phyloP scores from a whole-genome alignment of 2,888 invertebrate species.

The Apamea epomidion region DNA sequence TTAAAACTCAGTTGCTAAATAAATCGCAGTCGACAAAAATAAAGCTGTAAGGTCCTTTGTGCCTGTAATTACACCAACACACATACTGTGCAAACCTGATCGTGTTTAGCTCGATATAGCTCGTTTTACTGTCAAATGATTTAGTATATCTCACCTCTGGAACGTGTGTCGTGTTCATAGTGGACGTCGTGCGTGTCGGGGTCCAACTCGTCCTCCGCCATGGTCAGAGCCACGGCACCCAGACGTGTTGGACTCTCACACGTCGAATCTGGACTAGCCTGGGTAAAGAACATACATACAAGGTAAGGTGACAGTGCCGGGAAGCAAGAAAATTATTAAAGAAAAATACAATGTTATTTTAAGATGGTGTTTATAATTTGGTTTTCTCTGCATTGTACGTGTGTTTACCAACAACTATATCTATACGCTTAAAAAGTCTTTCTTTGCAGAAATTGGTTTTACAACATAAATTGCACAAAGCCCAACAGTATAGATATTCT shows the following conservation, averaged over 20 bases:
- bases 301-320: not conserved
- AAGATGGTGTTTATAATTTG: not conserved
- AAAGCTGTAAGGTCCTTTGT: no score
- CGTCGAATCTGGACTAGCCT: constrained; percentile 80
- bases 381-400: not conserved
- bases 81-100: no score
- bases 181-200: constrained; percentile 80
- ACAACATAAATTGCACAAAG: no score
- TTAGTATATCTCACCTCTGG: constrained; percentile 75
- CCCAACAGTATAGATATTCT: not conserved
- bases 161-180: constrained; percentile 80
- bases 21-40: no score
- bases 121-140: no score
- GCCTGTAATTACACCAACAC: no score
- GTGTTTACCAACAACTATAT: not conserved
- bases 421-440: not conserved
- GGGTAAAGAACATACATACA: not conserved
- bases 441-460: no score
- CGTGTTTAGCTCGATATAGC: no score
- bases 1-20: no score
- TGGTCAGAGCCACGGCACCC: constrained; percentile 74
- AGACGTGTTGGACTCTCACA: constrained; percentile 78
- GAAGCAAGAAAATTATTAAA: not conserved
- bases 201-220: constrained; percentile 83
- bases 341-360: not conserved